A percentile compares a stretch with the other conserved stretches of the same genome.
Evolutionary conservation across 2,888 invertebrate genomes (phyloP).

Genomic region (Drosophila atripex): DNA sequence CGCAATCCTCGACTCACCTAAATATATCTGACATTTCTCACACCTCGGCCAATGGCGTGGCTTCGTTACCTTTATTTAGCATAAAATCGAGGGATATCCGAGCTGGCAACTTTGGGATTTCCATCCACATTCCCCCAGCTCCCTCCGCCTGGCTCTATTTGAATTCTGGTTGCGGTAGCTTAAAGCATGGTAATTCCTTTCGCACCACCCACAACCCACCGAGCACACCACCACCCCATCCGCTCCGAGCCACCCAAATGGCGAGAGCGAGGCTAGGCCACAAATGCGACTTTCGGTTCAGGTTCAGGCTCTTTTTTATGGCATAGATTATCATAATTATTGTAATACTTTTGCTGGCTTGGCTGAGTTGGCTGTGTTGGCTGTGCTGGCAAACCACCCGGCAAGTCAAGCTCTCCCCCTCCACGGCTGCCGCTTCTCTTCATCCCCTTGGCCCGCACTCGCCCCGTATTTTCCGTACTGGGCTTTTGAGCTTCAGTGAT

Average conservation of each 20-base stretch:
- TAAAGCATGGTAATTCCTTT: conserved; percentile 76
- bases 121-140: conserved; percentile 35
- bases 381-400: conserved; percentile 52
- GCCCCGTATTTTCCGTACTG: conserved; percentile 28
- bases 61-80: conserved; percentile 5
- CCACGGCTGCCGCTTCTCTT: too few species aligned
- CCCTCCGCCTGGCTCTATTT: neutral
- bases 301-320: conserved; percentile 67
- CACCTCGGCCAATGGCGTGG: conserved; percentile 2
- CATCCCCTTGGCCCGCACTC: neutral
- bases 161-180: conserved; percentile 62
- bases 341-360: conserved; percentile 77
- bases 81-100: conserved; percentile 18
- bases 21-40: conserved; percentile 13
- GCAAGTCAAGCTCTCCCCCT: conserved; percentile 30
- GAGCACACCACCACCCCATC: neutral
- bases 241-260: conserved; percentile 2
- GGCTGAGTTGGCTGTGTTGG: conserved; percentile 62
- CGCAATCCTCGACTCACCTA: neutral
- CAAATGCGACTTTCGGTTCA: conserved; percentile 58
- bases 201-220: conserved; percentile 25
- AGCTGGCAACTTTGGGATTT: conserved; percentile 27
- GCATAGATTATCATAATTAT: conserved; percentile 81
- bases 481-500: conserved; percentile 75
- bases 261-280: conserved; percentile 43